Evolutionary conservation across 1,140 invertebrate genomes (phyloP), one percentile per base, ranked within the genome.

Genomic region (Brachionus paranguensis): DNA sequence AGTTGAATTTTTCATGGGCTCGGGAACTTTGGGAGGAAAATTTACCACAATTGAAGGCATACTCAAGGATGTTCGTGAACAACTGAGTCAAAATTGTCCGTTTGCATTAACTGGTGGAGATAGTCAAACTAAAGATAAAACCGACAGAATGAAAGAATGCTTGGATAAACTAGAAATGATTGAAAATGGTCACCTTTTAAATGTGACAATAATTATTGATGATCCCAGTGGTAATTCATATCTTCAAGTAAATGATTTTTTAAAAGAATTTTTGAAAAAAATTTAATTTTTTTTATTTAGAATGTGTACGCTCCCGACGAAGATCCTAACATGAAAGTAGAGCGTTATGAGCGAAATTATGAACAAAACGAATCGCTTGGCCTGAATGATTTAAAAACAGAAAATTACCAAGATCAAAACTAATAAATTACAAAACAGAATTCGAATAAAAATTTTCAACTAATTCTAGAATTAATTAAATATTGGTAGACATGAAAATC

Each of bases 191-290:
- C 85, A 88, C 78, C 85, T 64, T 72, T 76, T 86, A 8, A 86
- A 86, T 68, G 84, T 87, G 93, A 50, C 96, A 94, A 85, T 99
- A 4, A 89, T 98, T 24, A 88, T 99, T 60, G 95, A 98, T 89
- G 97, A 99, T 91, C 95, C 96, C 11, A 94, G 96, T 53, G 97
- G 97, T 12, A 99, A 99, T 89, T 97, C 95, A 86, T 99, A 97
- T 88, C 90, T 99, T 55, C 95, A 98, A 91, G 95, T 93, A 86
- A 81, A 11, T 33, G 4, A 37, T 41, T 55, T 47, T 33, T 53
- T 24, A 45, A 50, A 33, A 29, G 43, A 20, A 43, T 29, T 24
- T 84, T 84, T 64, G 24, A 17, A 53, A 33, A 43, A 76, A 78
- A 79, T n/a, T 76, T 53, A 17, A 27, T 14, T 27, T 6, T 37